Base-by-base conservation (phyloP, 2,113 vertebrate species). In the Craseonycteris thonglongyai region DNA sequence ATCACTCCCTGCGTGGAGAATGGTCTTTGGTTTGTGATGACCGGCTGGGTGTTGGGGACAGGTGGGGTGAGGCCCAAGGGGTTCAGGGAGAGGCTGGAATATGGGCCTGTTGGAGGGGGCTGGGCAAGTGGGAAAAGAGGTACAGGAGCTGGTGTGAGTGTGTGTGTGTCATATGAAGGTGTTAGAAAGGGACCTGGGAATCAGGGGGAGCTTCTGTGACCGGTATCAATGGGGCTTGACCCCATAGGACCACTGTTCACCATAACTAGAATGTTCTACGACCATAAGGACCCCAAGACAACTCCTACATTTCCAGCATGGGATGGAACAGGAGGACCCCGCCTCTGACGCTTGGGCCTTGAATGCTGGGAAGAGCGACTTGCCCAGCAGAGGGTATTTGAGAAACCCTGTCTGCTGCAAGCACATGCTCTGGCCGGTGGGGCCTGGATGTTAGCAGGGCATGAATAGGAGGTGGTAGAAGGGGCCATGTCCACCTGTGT, bases 11-110 rank as follows among this genome's bases (percentile, higher is more conserved):
- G 95, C 63, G 10, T 81, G 97, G 98, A 97, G 96, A 95, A 97
- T 30, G 90, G 65, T 98, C 98, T 98, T 98, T 98, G 98, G 98
- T 98, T 95, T 96, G 98, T 68, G 81, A 94, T 24, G 84, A 93
- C 97, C 94, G 9, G 85, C 89, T 38, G 92, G 95, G 97, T 33
- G 21, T n/a, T 12, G 7, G 95, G 94, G 16, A 79, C 71, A 49
- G 95, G 81, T 3, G 1, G 15, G n/a, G 54, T 18, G 30, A 59
- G 11, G 14, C 30, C 5, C 1, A 10, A 0, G 38, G 12, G 40
- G 28, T 16, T 13, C 26, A n/a, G 58, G 33, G 18, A 7, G 16
- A 13, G 61, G 51, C 8, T 10, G 3, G 7, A 4, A 16, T 3
- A 1, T 2, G 18, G 49, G 40, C 45, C 59, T 8, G n/a, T 35